These are phyloP conservation scores for Lycophotia porphyrea DNA, from an alignment of 2,888 invertebrate genomes.

Conservation along the genomic window DNA sequence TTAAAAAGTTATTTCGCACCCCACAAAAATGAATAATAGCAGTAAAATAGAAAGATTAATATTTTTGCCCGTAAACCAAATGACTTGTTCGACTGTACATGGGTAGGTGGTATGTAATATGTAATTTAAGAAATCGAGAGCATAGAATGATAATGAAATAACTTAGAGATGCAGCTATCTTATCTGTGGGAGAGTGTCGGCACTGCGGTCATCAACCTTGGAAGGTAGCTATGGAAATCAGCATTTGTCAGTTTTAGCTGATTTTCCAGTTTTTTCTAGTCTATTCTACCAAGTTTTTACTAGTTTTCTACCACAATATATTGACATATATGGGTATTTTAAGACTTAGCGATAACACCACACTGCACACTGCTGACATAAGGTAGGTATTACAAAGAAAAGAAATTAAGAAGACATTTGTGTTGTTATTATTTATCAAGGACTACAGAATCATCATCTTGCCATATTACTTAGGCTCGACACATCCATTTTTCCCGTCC, in stretches of 20 bases:
- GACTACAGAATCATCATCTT: neutral
- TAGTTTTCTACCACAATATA: neutral
- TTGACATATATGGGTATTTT: neutral
- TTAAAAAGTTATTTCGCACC: neutral
- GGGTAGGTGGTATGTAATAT: slow-evolving; percentile 10
- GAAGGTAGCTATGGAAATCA: slow-evolving; percentile 9
- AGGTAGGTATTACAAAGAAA: neutral
- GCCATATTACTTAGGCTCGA: neutral
- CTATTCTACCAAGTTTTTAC: neutral
- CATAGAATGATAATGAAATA: slow-evolving; percentile 19
- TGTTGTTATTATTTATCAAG: neutral
- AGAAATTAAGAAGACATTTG: no score
- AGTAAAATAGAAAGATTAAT: neutral
- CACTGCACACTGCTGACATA: neutral
- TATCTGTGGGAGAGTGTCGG: slow-evolving; percentile 12
- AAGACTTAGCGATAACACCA: neutral
- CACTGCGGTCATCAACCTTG: slow-evolving; percentile 21
- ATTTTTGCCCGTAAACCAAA: neutral
- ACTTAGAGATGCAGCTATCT: slow-evolving; percentile 15
- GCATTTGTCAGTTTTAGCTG: slow-evolving; percentile 16
- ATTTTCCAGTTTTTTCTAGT: slow-evolving; percentile 1
- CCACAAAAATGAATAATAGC: neutral
- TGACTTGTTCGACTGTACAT: neutral
- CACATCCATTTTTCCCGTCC: neutral
- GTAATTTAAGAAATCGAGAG: slow-evolving; percentile 44